These are phyloP conservation scores for Apodemus speciosus DNA, from an alignment of 2,113 vertebrate genomes.

Conservation along the genomic window DNA sequence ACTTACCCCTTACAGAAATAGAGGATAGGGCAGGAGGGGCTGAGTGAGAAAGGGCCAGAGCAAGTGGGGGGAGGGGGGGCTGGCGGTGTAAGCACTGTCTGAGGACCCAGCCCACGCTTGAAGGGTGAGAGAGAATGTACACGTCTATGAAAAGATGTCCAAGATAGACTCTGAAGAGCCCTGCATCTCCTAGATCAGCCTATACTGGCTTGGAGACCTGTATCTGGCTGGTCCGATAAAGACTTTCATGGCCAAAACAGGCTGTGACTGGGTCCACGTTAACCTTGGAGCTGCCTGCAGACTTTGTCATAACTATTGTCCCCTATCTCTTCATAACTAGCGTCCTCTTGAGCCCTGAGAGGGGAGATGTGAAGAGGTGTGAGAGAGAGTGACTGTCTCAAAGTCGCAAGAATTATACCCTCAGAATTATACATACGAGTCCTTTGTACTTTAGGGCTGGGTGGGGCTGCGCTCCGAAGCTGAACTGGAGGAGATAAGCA, in stretches of 20 bases:
- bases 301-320: not conserved
- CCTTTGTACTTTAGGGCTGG: conserved; percentile 16
- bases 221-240: not conserved
- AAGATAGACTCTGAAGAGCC: not conserved
- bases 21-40: not conserved
- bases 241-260: not conserved
- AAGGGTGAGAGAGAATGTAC: not conserved
- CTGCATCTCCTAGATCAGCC: not conserved
- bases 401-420: not conserved
- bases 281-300: conserved; percentile 25
- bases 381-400: not conserved
- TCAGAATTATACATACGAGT: not conserved
- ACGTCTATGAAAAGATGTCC: not conserved
- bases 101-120: not conserved
- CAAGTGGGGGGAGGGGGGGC: not conserved
- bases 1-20: conserved; percentile 47
- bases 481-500: not conserved
- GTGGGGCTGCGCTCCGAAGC: not conserved
- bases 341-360: not conserved
- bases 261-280: not conserved
- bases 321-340: not conserved
- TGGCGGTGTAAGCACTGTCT: not conserved
- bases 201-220: not conserved
- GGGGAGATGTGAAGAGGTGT: not conserved
- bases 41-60: not conserved